A percentile compares a stretch with the other conserved stretches of the same genome.
These are phyloP conservation scores for Sarcophaga subvicina DNA, from an alignment of 2,888 invertebrate species.

Conservation along the genomic window DNA sequence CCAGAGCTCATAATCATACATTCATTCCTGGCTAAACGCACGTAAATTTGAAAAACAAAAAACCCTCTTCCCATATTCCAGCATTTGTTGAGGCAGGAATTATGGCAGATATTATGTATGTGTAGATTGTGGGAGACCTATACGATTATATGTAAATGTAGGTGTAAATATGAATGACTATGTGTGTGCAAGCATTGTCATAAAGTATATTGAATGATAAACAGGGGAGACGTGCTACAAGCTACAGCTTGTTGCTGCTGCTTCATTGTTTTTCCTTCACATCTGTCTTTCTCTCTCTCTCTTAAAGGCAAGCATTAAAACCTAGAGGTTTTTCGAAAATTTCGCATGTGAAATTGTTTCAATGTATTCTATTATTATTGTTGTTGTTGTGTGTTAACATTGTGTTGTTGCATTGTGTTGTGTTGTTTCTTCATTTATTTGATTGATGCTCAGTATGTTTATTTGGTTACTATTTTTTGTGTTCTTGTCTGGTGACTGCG, in stretches of 20 bases:
- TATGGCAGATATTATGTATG: not conserved
- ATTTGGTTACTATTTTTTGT: constrained; percentile 12
- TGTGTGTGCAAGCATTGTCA: too few species aligned
- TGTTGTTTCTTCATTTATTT: constrained; percentile 33
- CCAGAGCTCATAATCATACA: not conserved
- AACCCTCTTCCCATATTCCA: too few species aligned
- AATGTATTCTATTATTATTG: constrained; percentile 16
- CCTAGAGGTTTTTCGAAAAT: constrained; percentile 11
- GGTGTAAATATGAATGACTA: not conserved
- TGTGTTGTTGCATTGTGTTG: not conserved
- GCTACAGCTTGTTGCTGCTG: constrained; percentile 21
- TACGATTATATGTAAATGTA: not conserved
- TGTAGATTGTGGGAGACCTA: too few species aligned
- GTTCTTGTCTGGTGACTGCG: not conserved
- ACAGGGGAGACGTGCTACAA: not conserved
- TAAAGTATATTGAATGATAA: not conserved
- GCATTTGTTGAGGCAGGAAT: not conserved
- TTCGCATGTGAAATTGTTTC: constrained; percentile 17
- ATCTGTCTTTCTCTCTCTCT: not conserved
- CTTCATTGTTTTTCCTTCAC: not conserved
- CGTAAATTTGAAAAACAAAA: not conserved
- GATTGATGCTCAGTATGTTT: constrained; percentile 38
- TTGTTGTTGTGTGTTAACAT: not conserved
- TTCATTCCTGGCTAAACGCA: constrained; percentile 27
- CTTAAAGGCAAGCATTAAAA: not conserved